A percentile compares a stretch with the other conserved stretches of the same genome.
phyloP scores from a whole-genome alignment of 2,797 vertebrate species.

The Parambassis ranga region DNA sequence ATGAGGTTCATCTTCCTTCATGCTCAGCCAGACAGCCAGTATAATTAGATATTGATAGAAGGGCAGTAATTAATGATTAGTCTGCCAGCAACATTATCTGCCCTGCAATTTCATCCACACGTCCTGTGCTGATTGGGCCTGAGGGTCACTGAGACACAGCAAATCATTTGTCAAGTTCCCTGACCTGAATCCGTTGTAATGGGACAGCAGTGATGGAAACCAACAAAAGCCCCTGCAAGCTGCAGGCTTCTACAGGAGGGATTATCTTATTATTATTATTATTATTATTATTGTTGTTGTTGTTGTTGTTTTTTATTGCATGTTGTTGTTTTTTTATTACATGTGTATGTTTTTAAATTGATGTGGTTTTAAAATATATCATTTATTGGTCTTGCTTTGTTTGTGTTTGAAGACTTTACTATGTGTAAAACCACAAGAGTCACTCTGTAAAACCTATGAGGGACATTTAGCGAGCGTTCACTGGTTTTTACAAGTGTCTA shows the following conservation, averaged over 20 bases:
- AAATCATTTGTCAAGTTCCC: conserved; percentile 64
- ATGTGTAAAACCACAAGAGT: neutral
- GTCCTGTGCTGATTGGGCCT: conserved; percentile 53
- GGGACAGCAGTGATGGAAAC: conserved; percentile 51
- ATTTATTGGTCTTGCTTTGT: neutral
- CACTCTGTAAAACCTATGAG: neutral
- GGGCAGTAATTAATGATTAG: conserved; percentile 79
- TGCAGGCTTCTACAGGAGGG: neutral
- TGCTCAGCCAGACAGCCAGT: conserved; percentile 64
- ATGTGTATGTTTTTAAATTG: neutral
- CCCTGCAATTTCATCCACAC: conserved; percentile 53
- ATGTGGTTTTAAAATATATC: too few relatives aligned
- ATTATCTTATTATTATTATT: neutral
- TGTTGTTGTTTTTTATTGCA: neutral
- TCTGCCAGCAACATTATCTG: conserved; percentile 68
- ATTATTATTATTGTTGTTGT: neutral
- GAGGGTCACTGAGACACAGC: conserved; percentile 50
- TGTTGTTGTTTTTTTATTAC: neutral
- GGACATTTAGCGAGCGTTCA: neutral
- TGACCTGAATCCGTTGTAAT: conserved; percentile 71
- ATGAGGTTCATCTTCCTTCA: conserved; percentile 58
- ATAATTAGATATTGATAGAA: conserved; percentile 84
- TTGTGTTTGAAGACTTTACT: conserved; percentile 2
- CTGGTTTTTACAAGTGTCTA: conserved; percentile 38
- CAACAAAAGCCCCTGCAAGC: neutral